Conservation (phyloP, 2,113 vertebrate genomes). For the Oxyura jamaicensis region DNA sequence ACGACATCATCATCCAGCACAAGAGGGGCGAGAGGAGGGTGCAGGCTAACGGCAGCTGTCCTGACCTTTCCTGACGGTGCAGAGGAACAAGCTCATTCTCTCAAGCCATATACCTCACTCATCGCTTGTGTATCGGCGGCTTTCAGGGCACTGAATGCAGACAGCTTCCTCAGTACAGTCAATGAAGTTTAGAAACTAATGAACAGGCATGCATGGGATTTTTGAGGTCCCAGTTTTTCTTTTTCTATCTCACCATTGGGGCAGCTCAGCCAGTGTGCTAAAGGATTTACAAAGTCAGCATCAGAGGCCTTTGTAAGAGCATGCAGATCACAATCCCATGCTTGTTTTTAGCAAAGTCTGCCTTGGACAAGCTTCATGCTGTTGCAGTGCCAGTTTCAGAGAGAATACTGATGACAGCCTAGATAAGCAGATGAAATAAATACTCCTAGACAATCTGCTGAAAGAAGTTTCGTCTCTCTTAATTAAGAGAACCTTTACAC, state of each 20-base stretch:
- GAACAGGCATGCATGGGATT: neutral
- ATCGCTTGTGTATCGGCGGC: too few species aligned
- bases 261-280: rapidly evolving
- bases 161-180: neutral
- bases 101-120: neutral
- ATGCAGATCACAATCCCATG: rapidly evolving
- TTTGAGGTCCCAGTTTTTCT: neutral
- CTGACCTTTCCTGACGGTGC: too few species aligned
- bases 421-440: neutral
- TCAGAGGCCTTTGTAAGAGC: neutral
- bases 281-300: neutral
- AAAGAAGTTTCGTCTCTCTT: neutral
- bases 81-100: neutral
- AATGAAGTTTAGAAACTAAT: neutral
- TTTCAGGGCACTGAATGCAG: neutral
- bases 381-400: neutral
- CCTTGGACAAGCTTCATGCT: neutral
- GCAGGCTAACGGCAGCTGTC: too few species aligned
- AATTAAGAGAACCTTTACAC: neutral
- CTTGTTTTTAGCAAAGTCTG: too few species aligned
- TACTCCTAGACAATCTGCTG: neutral
- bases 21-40: too few species aligned
- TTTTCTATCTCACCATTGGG: neutral
- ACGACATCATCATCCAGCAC: neutral
- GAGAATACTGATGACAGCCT: neutral